phyloP scores from a whole-genome alignment of 2,888 invertebrate genomes.

The Cheilosia urbana region DNA sequence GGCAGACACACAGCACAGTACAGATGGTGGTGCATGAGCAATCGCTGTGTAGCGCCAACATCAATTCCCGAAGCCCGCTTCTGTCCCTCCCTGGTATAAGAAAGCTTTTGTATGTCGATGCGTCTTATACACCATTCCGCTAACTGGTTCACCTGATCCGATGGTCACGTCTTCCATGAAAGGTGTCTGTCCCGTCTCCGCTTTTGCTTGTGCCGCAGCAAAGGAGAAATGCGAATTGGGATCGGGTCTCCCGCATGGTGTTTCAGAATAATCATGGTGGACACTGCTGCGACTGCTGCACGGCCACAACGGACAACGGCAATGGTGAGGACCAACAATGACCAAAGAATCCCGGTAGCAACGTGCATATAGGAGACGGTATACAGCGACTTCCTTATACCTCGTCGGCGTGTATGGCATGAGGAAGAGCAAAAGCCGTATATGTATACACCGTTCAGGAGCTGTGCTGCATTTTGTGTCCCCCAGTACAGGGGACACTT shows the following conservation, averaged over 20 bases:
- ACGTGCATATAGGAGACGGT: conserved; percentile 53
- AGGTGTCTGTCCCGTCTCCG: conserved; percentile 61
- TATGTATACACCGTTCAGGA: conserved; percentile 59
- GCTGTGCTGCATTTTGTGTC: conserved; percentile 65
- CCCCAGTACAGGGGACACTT: conserved; percentile 43
- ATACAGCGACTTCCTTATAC: conserved; percentile 56
- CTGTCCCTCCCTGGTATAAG: conserved; percentile 47
- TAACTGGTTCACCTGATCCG: conserved; percentile 69
- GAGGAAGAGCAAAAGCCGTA: conserved; percentile 51
- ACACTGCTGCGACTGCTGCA: conserved; percentile 48
- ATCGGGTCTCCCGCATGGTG: conserved; percentile 71
- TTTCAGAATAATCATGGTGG: conserved; percentile 66
- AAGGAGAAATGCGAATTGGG: conserved; percentile 66
- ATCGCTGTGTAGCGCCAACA: conserved; percentile 61
- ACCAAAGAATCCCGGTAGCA: conserved; percentile 39
- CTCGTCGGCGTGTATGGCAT: conserved; percentile 28
- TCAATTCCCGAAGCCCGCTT: conserved; percentile 55
- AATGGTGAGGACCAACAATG: conserved; percentile 37
- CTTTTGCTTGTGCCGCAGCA: conserved; percentile 49
- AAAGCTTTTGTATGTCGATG: conserved; percentile 70
- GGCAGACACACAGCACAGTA: conserved; percentile 31
- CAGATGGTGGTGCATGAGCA: conserved; percentile 29
- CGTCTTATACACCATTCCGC: conserved; percentile 70
- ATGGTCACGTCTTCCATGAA: conserved; percentile 73
- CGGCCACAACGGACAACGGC: conserved; percentile 54